These are phyloP conservation scores for Triops cancriformis DNA, from an alignment of 1,140 invertebrate genomes.

Conservation along the genomic window DNA sequence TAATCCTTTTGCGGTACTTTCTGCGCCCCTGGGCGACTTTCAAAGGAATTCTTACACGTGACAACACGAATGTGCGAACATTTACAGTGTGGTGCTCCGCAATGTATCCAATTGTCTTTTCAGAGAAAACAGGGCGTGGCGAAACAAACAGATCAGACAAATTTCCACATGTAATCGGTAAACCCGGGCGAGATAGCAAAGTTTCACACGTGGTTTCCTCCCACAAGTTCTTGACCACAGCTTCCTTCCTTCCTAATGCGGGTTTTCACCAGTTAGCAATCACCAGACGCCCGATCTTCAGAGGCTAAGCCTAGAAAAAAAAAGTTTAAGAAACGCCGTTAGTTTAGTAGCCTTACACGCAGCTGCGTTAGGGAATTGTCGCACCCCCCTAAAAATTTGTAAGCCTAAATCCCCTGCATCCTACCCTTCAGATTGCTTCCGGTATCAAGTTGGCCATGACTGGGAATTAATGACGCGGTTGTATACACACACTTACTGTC, in stretches of 20 bases:
- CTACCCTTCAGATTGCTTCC: not conserved
- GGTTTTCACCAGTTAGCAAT: not conserved
- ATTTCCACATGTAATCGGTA: not conserved
- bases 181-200: not conserved
- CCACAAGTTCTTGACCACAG: not conserved
- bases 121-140: not conserved
- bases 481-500: not conserved
- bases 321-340: not conserved
- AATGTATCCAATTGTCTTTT: not conserved
- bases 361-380: not conserved
- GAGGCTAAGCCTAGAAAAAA: not conserved
- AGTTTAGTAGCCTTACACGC: not conserved
- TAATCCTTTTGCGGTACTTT: not conserved
- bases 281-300: not conserved
- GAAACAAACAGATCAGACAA: not conserved
- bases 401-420: not conserved
- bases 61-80: not conserved
- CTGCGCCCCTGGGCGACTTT: not conserved
- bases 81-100: not conserved
- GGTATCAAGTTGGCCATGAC: slow-evolving; percentile 6
- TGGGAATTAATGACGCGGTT: not conserved
- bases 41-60: not conserved
- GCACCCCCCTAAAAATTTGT: not conserved
- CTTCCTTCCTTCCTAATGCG: not conserved
- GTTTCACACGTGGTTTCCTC: not conserved